Base-by-base conservation (phyloP, 2,888 invertebrate genomes). In the Nemoura dubitans region DNA sequence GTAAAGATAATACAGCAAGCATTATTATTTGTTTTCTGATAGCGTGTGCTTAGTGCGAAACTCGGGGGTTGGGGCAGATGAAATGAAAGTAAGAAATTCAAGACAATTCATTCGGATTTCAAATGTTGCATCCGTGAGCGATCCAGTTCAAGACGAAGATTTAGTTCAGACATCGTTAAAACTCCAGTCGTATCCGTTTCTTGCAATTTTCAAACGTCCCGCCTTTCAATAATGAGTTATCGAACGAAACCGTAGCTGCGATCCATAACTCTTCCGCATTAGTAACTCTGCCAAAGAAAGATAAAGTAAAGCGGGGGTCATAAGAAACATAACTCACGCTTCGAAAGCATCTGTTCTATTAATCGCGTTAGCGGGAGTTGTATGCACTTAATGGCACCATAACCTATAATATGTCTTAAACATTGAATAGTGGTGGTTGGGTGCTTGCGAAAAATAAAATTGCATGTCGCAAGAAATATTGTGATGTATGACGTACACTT, bases 301-400 rank as follows among this genome's bases (percentile, higher is more conserved):
- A 59, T 59, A 21, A 59, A 59, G 59, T 59, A 59, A 21, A 3
- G 59, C 59, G 21, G 59, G 21, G 21, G 59, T 21, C 59, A 21
- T 14, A 59, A 59, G 59, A 59, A 59, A 21, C 59, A 59, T 59
- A 59, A 59, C 59, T 59, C 59, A 59, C 21, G 2, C 21, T 59
- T 59, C 59, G 59, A 59, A 59, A 59, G 59, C 59, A 59, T 59
- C 59, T 59, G 59, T 59, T 59, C 59, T 59, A 59, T 59, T 59
- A 59, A 59, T 59, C 59, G 59, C 14, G 59, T 59, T 59, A 21
- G 59, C 21, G 2, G 16, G 14, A 59, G 59, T 59, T 59, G 59
- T 21, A 59, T 59, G 59, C 21, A 59, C 14, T 59, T 59, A 59
- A 59, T 59, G 59, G 59, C 59, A 59, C 21, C 59, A 59, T 59